Evolutionary conservation across 2,113 vertebrate species (phyloP), one percentile per base, ranked within the genome.

Genomic region (Upupa epops): DNA sequence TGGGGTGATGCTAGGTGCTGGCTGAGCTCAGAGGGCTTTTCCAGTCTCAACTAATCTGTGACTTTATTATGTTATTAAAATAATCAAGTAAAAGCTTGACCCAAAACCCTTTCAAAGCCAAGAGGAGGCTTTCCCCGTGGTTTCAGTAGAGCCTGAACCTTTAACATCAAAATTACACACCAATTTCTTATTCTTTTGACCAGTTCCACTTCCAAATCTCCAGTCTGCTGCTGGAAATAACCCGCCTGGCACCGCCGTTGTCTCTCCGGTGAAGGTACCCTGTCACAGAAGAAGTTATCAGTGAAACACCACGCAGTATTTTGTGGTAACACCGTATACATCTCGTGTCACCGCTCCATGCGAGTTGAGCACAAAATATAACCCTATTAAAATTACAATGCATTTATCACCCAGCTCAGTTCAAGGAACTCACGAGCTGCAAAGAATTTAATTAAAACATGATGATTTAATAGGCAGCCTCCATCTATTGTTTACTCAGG

Each of bases 401-500:
- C 90, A 68, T 97, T 97, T 97, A 96, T 97, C 97, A 96, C 83
- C 91, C 65, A 58, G 25, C 95, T 97, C 90, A 18, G 81, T 94
- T 96, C 89, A 93, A 90, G 83, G 94, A 96, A 88, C 94, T 85
- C 87, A 83, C 48, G 73, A 83, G 95, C 95, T 91, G 94, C 93
- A 76, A 88, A 92, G 93, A 86, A 96, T 97, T 97, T 98, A 98
- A 98, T 98, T 97, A 98, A 97, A 98, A 96, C 95, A 93, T 95
- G 96, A 97, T 97, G 97, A 97, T 97, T 98, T 98, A 97, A 97
- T 96, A 94, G 97, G 97, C 93, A 94, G 73, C 64, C 83, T 96
- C 95, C 81, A 81, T 96, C 95, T 93, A 96, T 90, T 96, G 83
- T 96, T 97, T 97, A 96, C 95, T 96, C 96, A 76, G 71, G 96